Evolutionary conservation across 2,797 vertebrate genomes (phyloP).

Genomic region (Euphonia xanthogaster): DNA sequence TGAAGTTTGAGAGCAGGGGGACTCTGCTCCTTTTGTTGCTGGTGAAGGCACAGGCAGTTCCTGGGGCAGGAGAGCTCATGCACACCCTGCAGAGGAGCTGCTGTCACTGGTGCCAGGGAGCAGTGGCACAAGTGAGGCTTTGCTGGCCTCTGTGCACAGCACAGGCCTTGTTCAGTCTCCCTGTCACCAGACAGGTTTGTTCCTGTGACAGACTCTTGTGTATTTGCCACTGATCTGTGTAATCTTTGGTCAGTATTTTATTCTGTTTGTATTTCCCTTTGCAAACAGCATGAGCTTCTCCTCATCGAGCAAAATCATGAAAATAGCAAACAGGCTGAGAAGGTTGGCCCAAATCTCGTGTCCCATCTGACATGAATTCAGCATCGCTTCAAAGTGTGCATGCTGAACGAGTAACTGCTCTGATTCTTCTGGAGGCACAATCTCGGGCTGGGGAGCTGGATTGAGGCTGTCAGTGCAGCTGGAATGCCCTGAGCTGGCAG

Average conservation of each 20-base stretch:
- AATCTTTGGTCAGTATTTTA: neutral
- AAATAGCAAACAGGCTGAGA: neutral
- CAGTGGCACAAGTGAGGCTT: neutral
- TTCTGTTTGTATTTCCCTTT: neutral
- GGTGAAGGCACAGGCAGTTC: neutral
- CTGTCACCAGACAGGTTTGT: accelerated
- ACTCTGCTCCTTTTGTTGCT: neutral
- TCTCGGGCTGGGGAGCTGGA: neutral
- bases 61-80: neutral
- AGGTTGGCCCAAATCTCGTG: neutral
- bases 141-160: neutral
- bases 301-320: neutral
- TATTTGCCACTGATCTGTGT: neutral
- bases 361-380: neutral
- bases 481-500: neutral
- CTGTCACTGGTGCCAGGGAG: neutral
- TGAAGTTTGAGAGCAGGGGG: neutral
- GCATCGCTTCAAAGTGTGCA: neutral
- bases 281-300: neutral
- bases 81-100: accelerated
- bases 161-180: neutral
- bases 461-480: neutral
- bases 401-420: neutral
- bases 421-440: neutral
- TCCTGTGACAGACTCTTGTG: neutral